Percentiles rank a stretch among this genome's conserved stretches.
These are phyloP conservation scores for Antidorcas marsupialis DNA, from an alignment of 2,113 vertebrate genomes.

Conservation along the genomic window DNA sequence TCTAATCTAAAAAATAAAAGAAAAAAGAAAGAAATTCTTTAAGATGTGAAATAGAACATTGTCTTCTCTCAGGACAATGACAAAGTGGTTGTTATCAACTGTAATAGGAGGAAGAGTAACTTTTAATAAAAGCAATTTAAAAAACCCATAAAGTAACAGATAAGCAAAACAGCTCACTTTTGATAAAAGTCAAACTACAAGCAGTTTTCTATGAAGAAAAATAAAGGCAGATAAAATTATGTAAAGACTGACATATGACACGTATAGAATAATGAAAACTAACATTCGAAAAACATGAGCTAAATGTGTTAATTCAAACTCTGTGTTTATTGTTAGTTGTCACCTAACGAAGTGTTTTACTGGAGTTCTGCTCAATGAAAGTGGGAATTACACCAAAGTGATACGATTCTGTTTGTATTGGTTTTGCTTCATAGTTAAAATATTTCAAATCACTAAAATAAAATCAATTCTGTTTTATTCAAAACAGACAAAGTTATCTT, in stretches of 20 bases:
- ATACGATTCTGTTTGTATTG: not conserved
- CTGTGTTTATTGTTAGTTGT: not conserved
- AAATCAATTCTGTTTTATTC: slow-evolving; percentile 45
- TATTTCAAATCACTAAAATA: slow-evolving; percentile 38
- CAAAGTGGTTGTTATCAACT: not conserved
- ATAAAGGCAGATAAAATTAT: not conserved
- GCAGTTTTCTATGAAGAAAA: not conserved
- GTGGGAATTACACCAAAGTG: not conserved
- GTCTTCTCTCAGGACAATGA: not conserved
- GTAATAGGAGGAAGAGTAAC: not conserved
- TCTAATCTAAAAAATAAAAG: not conserved
- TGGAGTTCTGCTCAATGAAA: not conserved
- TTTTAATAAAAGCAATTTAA: not conserved
- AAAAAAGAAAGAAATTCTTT: not conserved
- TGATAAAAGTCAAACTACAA: not conserved
- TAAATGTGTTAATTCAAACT: not conserved
- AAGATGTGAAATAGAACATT: not conserved
- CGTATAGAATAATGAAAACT: not conserved
- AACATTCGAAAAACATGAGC: not conserved
- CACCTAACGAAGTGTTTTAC: not conserved
- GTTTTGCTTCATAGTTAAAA: not conserved
- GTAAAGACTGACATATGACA: not conserved
- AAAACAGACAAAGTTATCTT: not conserved
- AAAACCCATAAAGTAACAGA: not conserved
- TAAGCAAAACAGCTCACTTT: not conserved